Evolutionary conservation across 2,888 invertebrate species (phyloP), one percentile per base, ranked within the genome.

Genomic region (Parapristionchus giblindavisi): DNA sequence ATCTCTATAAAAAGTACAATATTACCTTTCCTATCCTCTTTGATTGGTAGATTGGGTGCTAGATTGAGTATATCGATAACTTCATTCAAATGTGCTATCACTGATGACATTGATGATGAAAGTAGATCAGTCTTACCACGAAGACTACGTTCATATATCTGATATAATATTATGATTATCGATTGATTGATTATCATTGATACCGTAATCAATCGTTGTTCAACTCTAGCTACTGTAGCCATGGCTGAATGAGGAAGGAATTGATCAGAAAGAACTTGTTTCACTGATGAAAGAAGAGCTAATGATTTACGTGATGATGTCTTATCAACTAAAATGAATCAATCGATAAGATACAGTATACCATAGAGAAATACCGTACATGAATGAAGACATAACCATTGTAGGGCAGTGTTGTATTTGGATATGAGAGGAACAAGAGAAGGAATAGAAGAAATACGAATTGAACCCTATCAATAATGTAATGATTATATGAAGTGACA

Each of bases 361-460:
- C 29, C 1, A 34, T 29, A 43, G 8, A 14, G 29, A 58, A 4
- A 4, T 29, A 29, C 27, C 72, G 56, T 8, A 73, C 73, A 73
- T 6, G 60, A 48, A 48, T 73, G 73, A n/a, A 73, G 51, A 61
- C 60, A 60, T 1, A 73, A 61, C 73, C 73, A 73, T 32, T 60
- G 60, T 2, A 73, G 73, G 29, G 60, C 51, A 5, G 73, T 29
- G 38, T 73, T 73, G 61, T 73, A 73, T 24, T 73, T 73, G 60
- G 61, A 40, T 21, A 61, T 48, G 29, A 51, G 60, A 3, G 73
- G 61, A 24, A 43, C 38, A 24, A 61, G 38, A 21, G 73, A 60
- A 1, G 73, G 73, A 36, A 73, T 58, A 43, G 34, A 51, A 32
- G 48, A 73, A 27, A 73, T 40, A n/a, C 48, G 52, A 8, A 73